Conservation (phyloP, 2,888 invertebrate species). For the Tridacna gigas region DNA sequence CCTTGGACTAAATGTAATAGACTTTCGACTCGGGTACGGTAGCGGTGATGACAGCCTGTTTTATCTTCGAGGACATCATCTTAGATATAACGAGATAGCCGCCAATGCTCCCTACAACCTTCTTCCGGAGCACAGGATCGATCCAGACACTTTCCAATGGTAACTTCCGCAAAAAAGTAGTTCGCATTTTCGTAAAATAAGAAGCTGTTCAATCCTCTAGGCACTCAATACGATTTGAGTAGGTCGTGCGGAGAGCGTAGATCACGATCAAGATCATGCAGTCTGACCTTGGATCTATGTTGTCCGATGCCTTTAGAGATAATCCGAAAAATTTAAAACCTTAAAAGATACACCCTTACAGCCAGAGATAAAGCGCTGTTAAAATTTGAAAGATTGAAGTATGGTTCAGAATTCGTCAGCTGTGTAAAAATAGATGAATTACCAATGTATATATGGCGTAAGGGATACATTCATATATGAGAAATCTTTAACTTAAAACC, state of each 20-base stretch:
- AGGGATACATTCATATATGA: no score
- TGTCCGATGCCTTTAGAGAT: background rate
- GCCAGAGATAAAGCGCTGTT: no score
- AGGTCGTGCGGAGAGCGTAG: no score
- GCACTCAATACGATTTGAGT: background rate
- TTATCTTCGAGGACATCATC: slow-evolving; percentile 41
- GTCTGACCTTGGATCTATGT: background rate
- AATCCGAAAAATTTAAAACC: no score
- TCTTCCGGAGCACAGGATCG: slow-evolving; percentile 29
- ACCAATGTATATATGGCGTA: no score
- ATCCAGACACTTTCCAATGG: background rate
- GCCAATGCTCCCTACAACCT: slow-evolving; percentile 47
- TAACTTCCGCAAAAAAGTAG: background rate
- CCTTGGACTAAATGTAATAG: slow-evolving; percentile 42
- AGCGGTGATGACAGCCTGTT: slow-evolving; percentile 17
- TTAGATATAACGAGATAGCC: slow-evolving; percentile 24
- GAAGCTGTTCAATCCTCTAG: background rate
- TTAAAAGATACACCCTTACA: no score
- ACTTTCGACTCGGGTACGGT: slow-evolving; percentile 34
- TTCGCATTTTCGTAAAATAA: background rate
- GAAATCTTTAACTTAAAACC: no score
- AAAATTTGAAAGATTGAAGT: no score
- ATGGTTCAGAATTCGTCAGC: no score
- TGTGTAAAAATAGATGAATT: no score
- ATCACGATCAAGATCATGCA: background rate